These are phyloP conservation scores for Cynopterus sphinx DNA, from an alignment of 2,797 vertebrate species.

Conservation along the genomic window DNA sequence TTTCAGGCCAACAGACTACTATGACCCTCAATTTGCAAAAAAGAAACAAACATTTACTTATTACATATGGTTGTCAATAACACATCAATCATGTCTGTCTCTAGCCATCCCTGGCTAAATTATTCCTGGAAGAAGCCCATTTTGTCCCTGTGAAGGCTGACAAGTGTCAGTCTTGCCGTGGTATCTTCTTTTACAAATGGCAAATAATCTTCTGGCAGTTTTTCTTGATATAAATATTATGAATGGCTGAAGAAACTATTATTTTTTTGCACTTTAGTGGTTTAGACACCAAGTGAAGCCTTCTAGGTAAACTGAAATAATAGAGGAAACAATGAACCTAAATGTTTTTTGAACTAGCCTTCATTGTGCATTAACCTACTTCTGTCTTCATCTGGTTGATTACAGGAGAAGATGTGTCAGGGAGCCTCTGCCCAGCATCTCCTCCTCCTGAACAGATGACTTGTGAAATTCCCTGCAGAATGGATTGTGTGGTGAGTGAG, in stretches of 20 bases:
- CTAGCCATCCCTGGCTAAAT: background rate
- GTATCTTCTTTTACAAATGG: slow-evolving; percentile 30
- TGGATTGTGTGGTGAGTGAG: slow-evolving; percentile 92
- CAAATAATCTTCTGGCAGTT: slow-evolving; percentile 12
- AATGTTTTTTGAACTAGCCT: background rate
- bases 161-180: background rate
- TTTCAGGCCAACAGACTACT: background rate
- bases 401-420: slow-evolving; percentile 88
- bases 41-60: background rate
- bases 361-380: background rate
- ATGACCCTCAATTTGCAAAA: background rate
- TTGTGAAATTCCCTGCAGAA: slow-evolving; percentile 92
- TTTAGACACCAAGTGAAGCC: background rate
- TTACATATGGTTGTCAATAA: background rate
- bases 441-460: slow-evolving; percentile 82
- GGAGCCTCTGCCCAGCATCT: slow-evolving; percentile 85
- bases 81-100: background rate
- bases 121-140: background rate
- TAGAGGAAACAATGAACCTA: background rate
- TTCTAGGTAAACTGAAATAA: background rate
- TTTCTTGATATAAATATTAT: slow-evolving; percentile 2
- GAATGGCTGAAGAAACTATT: background rate
- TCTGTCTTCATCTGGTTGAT: slow-evolving; percentile 53
- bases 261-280: background rate
- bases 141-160: background rate